Evolutionary conservation across 2,888 invertebrate genomes (phyloP), one percentile per base, ranked within the genome.

Genomic region (Shargacucullia verbasci): DNA sequence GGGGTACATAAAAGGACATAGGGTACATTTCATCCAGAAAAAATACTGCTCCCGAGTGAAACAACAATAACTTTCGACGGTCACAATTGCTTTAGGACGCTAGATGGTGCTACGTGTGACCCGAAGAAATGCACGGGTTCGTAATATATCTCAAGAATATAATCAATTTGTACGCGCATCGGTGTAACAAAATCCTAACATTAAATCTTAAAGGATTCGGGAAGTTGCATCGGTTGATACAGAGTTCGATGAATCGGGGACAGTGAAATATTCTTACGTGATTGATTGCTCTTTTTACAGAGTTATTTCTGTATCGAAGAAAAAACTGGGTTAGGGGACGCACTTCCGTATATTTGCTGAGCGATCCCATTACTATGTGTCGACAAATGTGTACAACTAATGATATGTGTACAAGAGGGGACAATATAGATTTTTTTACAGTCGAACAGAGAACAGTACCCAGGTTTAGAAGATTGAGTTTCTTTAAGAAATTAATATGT

Each of bases 141-240:
- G n/a, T n/a, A n/a, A n/a, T n/a, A n/a, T n/a, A n/a, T n/a, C n/a
- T n/a, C n/a, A n/a, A n/a, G n/a, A n/a, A 20, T 20, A 20, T 29
- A 4, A 9, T 6, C 7, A 6, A 9, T 29, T 9, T 9, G 29
- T 29, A 41, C 53, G 58, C 64, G 29, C 12, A 7, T 54, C 76
- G 70, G 83, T 86, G 81, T 86, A 54, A 82, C 14, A 58, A n/a
- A n/a, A 33, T 43, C 27, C 49, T 7, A 29, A 48, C 57, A 56
- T 50, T 73, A 78, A 82, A 84, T 82, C 84, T 83, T 82, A 70
- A 75, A 85, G 75, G 81, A 80, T 82, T 82, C 79, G 68, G 70
- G 49, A 80, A 83, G 79, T 74, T 78, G 70, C 65, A 77, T 67
- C 66, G 62, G 66, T 73, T 66, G 67, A 60, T 72, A 76, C 72